Evolutionary conservation across 1,140 invertebrate genomes (phyloP), one percentile per base, ranked within the genome.

Genomic region (Zaprionus kolodkinae): DNA sequence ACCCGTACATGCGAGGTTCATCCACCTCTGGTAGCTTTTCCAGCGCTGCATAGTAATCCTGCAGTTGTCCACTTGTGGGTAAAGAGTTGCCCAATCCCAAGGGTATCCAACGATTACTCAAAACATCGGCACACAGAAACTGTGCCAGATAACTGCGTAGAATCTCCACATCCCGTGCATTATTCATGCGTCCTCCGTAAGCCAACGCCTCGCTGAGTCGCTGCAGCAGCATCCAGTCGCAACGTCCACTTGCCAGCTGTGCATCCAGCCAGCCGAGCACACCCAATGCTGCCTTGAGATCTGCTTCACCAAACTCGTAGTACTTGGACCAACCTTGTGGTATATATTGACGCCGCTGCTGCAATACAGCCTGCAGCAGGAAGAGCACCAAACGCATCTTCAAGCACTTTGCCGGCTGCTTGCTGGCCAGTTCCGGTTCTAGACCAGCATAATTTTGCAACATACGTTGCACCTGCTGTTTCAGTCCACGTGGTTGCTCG

Each of bases 241-340:
- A 91, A 79, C 82, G 68, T 12, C 71, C 74, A 27, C 12, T 61
- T 33, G 57, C 70, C n/a, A 81, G 79, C 15, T 78, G 78, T 5
- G 82, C 69, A 79, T 94, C 94, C 27, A 96, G 83, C 90, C 95
- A 94, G 30, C 96, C 94, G 3, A 97, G 93, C 33, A 98, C 93
- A 63, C 96, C 95, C 50, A 96, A 93, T 1, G 96, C 97, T 5
- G 97, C 96, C 64, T 95, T 94, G 0, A 99, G 93, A 93, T 99
- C 98, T 1, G 96, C 94, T 75, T 96, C 95, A 40, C 95, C 97
- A 93, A 98, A 99, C 85, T 99, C 97, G 92, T 99, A 99, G 91
- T 95, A 96, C 91, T 96, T 97, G 0, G 95, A 96, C 97, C 97
- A 98, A 2, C 96, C 97, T 68, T 94, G 94, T 0, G 94, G 97